Conservation (phyloP, 1,140 invertebrate species). For the Aporrectodea caliginosa region DNA sequence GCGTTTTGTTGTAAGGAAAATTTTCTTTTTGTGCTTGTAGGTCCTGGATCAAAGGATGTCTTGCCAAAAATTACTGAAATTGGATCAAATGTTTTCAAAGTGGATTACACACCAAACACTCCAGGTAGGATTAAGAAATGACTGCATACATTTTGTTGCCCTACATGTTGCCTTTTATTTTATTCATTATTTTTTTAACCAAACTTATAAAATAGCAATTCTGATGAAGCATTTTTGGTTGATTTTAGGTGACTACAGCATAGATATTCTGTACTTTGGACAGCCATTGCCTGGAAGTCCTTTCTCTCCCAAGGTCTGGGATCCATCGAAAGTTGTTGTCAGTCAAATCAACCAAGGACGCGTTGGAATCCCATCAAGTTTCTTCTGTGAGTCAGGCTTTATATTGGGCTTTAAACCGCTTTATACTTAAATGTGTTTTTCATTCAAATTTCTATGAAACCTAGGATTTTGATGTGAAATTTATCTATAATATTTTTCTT, state of each 20-base stretch:
- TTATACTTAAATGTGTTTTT: too few species aligned
- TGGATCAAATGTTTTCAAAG: constrained; percentile 6
- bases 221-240: background rate
- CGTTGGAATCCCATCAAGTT: constrained; percentile 1
- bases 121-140: constrained; percentile 4
- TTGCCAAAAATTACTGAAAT: constrained; percentile 5
- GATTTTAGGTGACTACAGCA: constrained; percentile 54
- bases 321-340: constrained; percentile 76
- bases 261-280: constrained; percentile 51
- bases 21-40: background rate
- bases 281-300: constrained; percentile 62
- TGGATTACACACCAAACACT: constrained; percentile 14
- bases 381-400: constrained; percentile 9
- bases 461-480: too few species aligned
- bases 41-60: constrained; percentile 13
- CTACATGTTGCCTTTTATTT: too few species aligned
- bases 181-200: background rate
- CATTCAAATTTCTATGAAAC: too few species aligned
- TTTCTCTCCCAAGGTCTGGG: constrained; percentile 75
- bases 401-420: background rate
- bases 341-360: constrained; percentile 60
- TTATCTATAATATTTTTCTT: too few species aligned
- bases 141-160: background rate
- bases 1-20: background rate
- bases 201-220: background rate